Evolutionary conservation across 1,140 invertebrate genomes (phyloP).

Genomic region (Stratiolaelaps scimitus): DNA sequence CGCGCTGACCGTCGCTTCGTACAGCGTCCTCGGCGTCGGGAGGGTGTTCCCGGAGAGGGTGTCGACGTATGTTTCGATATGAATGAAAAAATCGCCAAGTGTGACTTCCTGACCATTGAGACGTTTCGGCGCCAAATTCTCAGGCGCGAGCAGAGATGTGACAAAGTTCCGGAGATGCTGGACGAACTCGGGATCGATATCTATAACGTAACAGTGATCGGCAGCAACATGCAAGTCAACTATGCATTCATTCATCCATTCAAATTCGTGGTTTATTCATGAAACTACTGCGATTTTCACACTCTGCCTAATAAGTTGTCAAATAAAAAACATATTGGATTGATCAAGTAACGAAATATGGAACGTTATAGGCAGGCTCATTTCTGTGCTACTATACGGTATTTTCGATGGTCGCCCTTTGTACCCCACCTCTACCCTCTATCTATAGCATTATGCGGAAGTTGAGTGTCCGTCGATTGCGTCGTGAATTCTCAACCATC

Average conservation of each 20-base stretch:
- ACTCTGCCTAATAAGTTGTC: too few species aligned
- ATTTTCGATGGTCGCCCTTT: too few species aligned
- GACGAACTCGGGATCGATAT: not conserved
- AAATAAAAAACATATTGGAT: too few species aligned
- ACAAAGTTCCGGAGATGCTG: not conserved
- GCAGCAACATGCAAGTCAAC: not conserved
- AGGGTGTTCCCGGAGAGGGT: not conserved
- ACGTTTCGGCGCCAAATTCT: not conserved
- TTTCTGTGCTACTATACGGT: conserved; percentile 38
- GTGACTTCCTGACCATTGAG: conserved; percentile 1
- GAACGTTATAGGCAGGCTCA: not conserved
- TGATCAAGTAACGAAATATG: not conserved
- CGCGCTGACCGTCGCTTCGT: conserved; percentile 1
- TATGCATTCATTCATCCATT: too few species aligned
- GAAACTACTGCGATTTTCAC: too few species aligned
- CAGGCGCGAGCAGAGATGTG: not conserved
- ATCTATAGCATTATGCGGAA: too few species aligned
- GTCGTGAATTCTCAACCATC: too few species aligned
- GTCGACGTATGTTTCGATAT: not conserved
- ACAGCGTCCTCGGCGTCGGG: not conserved
- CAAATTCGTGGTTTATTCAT: too few species aligned
- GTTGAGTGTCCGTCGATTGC: too few species aligned
- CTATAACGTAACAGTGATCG: not conserved
- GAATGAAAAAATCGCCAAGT: not conserved
- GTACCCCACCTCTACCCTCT: too few species aligned